Base-by-base conservation (phyloP, 2,888 invertebrate species). In the Drosophila demipolita region DNA sequence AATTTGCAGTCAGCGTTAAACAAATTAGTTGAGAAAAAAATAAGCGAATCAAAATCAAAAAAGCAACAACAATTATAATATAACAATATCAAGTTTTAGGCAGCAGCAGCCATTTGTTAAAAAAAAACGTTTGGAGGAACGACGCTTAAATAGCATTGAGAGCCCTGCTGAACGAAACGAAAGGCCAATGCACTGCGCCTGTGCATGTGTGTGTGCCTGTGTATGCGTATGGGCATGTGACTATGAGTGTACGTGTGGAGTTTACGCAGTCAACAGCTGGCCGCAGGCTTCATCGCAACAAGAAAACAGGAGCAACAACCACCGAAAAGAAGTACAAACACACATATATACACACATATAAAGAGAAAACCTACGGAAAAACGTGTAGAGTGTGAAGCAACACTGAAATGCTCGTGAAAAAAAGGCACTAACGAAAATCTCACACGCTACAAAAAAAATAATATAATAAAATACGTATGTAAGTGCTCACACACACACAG, bases 131-230 rank as follows among this genome's bases (percentile, higher is more conserved):
- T 65, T 64, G 54, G 66, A 63, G 66, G 73, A 82, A 76, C 83
- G 76, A 62, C 84, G 87, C 77, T 85, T 84, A 77, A 88, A 87
- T 78, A 85, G 87, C 89, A 85, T 85, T 89, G 85, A 85, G 87
- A 78, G 87, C 65, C 73, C 80, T 70, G 77, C 68, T 74, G 61
- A 71, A 63, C 82, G 78, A 89, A 71, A 61, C 80, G 82, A 85
- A 82, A 85, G 85, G 85, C 85, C 85, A 85, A 84, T 85, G 85
- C 89, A 85, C 85, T 85, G 80, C 72, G 73, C 70, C 62, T 77
- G 67, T 62, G 61, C 42, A 48, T 73, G 69, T 59, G n/a, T 33
- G 20, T 50, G 33, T n/a, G 32, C 36, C 29, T 59, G 58, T 62
- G 66, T 38, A 48, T 73, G 66, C 53, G 20, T 35, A 26, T 52